A percentile compares a stretch with the other conserved stretches of the same genome.
These are phyloP conservation scores for Dugesia japonica DNA, from an alignment of 2,888 invertebrate genomes.

Conservation along the genomic window DNA sequence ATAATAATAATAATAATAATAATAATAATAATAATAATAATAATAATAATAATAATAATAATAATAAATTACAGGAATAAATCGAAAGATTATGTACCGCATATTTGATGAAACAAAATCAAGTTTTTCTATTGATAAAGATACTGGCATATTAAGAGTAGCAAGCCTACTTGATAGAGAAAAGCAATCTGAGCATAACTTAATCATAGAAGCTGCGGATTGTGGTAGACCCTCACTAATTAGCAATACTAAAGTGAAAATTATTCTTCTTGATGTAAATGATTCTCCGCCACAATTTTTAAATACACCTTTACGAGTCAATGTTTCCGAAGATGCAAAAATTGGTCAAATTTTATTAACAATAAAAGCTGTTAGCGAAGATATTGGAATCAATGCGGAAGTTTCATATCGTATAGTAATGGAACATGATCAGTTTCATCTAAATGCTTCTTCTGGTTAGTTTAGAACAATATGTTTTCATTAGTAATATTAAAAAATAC, in stretches of 20 bases:
- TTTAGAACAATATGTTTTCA: not conserved
- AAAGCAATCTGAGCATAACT: constrained; percentile 4
- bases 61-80: not conserved
- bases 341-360: not conserved
- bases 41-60: not conserved
- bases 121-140: constrained; percentile 27
- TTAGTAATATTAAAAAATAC: too few relatives aligned
- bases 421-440: constrained; percentile 21
- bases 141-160: constrained; percentile 33
- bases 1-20: not conserved
- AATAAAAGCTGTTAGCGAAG: constrained; percentile 27
- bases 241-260: constrained; percentile 2
- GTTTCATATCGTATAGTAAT: constrained; percentile 8
- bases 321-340: constrained; percentile 20
- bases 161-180: constrained; percentile 31
- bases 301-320: not conserved
- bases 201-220: constrained; percentile 28
- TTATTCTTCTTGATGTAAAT: constrained; percentile 32
- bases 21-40: not conserved
- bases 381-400: constrained; percentile 23
- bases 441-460: constrained; percentile 21
- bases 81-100: constrained; percentile 25
- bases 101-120: not conserved
- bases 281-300: constrained; percentile 33
- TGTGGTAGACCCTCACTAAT: not conserved